Conservation (phyloP, 2,888 invertebrate genomes). For the Exocentrus adspersus region DNA sequence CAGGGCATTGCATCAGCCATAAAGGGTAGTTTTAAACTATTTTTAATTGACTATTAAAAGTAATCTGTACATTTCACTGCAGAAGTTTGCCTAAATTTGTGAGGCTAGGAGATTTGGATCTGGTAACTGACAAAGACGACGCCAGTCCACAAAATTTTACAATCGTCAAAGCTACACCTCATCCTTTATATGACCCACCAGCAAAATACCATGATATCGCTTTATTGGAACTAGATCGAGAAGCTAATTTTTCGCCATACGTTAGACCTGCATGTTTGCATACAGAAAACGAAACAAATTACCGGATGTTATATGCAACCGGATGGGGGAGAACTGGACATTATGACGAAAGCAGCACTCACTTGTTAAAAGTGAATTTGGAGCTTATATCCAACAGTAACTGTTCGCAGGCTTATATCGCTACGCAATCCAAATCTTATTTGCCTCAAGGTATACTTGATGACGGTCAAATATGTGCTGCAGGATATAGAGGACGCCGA, state of each 20-base stretch:
- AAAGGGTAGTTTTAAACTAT: neutral
- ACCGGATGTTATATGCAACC: conserved; percentile 54
- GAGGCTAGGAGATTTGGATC: conserved; percentile 60
- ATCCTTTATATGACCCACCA: conserved; percentile 61
- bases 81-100: conserved; percentile 39
- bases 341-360: conserved; percentile 38
- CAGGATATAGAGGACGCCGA: neutral
- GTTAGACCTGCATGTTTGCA: conserved; percentile 63
- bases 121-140: conserved; percentile 55
- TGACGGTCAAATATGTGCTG: neutral
- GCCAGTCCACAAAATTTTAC: conserved; percentile 56
- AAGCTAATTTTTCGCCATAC: conserved; percentile 57
- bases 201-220: conserved; percentile 66
- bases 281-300: neutral
- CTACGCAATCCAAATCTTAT: neutral
- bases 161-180: conserved; percentile 52
- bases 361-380: neutral
- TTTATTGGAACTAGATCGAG: conserved; percentile 60
- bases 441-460: neutral
- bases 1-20: conserved; percentile 70
- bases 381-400: neutral
- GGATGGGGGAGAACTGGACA: conserved; percentile 61
- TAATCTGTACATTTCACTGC: too few relatives aligned
- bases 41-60: too few relatives aligned
- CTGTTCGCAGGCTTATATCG: neutral